Conservation (phyloP, 2,113 vertebrate species). For the Axis porcinus region DNA sequence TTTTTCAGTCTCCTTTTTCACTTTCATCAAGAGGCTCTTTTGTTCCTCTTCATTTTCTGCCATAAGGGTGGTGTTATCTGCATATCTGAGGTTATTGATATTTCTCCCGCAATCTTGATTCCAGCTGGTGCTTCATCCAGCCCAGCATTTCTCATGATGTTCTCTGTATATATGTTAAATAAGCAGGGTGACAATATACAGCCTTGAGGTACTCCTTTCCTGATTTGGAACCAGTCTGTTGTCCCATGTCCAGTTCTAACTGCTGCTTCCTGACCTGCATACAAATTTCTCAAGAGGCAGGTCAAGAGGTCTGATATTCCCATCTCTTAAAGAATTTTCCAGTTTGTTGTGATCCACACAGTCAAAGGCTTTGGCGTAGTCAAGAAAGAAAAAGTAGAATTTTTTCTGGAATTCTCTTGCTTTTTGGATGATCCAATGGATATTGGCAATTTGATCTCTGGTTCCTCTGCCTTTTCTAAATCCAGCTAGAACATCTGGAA, state of each 20-base stretch:
- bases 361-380: background rate
- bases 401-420: background rate
- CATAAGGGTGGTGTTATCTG: background rate
- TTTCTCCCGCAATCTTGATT: background rate
- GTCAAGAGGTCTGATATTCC: background rate
- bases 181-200: background rate
- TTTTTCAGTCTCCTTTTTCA: background rate
- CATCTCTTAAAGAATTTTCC: background rate
- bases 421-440: fast-evolving
- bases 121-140: background rate
- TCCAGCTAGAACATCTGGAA: background rate
- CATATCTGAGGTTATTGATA: background rate
- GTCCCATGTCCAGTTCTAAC: background rate
- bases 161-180: background rate
- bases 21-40: background rate
- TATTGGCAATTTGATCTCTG: background rate
- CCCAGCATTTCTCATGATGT: background rate
- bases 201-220: background rate
- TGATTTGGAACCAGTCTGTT: background rate
- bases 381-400: background rate
- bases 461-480: background rate
- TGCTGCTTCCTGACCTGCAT: background rate
- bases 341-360: background rate
- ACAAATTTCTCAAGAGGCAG: background rate
- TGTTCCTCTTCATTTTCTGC: background rate